Evolutionary conservation across 2,113 vertebrate species (phyloP).

Genomic region (Lipophrys pholis): DNA sequence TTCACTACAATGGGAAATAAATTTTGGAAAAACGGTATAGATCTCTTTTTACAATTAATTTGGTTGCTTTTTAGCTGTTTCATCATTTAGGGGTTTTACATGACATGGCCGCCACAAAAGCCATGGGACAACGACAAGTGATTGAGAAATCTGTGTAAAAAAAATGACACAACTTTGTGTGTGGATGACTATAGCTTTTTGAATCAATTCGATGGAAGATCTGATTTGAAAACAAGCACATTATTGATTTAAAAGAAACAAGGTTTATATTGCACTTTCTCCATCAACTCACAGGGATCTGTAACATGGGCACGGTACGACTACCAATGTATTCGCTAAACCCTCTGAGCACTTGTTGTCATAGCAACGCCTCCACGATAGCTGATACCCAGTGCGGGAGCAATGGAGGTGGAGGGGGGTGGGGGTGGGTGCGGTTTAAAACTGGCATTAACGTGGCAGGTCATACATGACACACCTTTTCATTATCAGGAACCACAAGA

Average conservation of each 20-base stretch:
- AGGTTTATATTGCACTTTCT: conserved; percentile 68
- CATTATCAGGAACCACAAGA: conserved; percentile 23
- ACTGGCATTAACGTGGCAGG: conserved; percentile 22
- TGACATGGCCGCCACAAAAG: conserved; percentile 44
- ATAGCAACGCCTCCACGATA: conserved; percentile 57
- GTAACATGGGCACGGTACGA: conserved; percentile 39
- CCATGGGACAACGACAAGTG: conserved; percentile 36
- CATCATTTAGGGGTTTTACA: conserved; percentile 30
- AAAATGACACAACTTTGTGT: background rate
- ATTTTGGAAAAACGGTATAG: conserved; percentile 48
- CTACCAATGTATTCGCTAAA: conserved; percentile 34
- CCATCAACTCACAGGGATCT: conserved; percentile 48
- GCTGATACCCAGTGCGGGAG: conserved; percentile 26
- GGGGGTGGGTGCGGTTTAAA: conserved; percentile 3
- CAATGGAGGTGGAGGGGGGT: background rate
- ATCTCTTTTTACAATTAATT: conserved; percentile 62
- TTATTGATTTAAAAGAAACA: conserved; percentile 38
- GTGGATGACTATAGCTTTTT: conserved; percentile 51
- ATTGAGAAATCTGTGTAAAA: conserved; percentile 26
- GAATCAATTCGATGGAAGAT: conserved; percentile 64
- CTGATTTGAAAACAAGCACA: conserved; percentile 54
- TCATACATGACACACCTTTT: conserved; percentile 37
- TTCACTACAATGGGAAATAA: conserved; percentile 52
- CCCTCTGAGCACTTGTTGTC: conserved; percentile 57
- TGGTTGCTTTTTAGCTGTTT: conserved; percentile 66